Base-by-base conservation (phyloP, 1,140 invertebrate species). In the Trichonephila inaurata region DNA sequence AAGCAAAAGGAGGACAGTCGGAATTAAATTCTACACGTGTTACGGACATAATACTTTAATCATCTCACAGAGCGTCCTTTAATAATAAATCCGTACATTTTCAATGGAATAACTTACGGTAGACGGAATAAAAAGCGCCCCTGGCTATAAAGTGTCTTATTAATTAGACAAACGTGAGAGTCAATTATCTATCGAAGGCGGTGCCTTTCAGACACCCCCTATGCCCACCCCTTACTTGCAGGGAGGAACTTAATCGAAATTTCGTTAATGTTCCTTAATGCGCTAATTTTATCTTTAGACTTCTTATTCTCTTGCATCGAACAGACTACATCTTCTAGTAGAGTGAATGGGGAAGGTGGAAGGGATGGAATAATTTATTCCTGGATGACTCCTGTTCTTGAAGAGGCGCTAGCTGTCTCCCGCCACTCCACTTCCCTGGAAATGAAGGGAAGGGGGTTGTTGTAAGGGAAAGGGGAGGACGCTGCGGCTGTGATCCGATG, bases 211-310 rank as follows among this genome's bases (percentile, higher is more conserved):
- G n/a, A 85, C 82, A n/a, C 24, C 60, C 24, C 85, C 61, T 64
- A 28, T 19, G 7, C n/a, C 7, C 28, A 19, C n/a, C 85, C 14
- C 85, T 40, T 28, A 10, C 85, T 87, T 24, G 33, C 28, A 16
- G 62, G 58, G n/a, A 69, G 58, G 85, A 87, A 60, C 60, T 91
- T 91, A 83, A 91, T 91, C 90, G 90, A 91, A 91, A 91, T 91
- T 85, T 83, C 90, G 90, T 91, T 91, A 91, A 91, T 91, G 90
- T 91, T 91, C 90, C 90, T 91, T 91, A 91, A 91, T 91, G 90
- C 77, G 44, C 77, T 91, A 91, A 91, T 91, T 91, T 91, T 60
- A 91, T 60, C 89, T 82, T 33, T 72, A 44, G 69, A 72, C 69
- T 72, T 72, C 72, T 77, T 77, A 77, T 40, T 77, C 72, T 77